These are phyloP conservation scores for Lophius americanus DNA, from an alignment of 2,797 vertebrate genomes.

Conservation along the genomic window DNA sequence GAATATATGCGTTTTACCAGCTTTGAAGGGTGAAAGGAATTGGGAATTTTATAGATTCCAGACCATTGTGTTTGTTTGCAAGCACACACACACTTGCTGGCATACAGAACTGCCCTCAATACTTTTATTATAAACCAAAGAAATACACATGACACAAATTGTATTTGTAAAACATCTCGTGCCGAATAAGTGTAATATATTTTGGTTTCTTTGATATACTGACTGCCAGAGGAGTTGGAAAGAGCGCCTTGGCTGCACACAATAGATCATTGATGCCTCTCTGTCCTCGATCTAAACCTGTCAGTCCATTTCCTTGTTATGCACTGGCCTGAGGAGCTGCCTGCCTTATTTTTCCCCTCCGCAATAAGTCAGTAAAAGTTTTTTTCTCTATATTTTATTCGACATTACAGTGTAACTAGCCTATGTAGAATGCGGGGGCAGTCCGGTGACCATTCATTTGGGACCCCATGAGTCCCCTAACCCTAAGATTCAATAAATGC, in stretches of 20 bases:
- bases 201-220: conserved; percentile 69
- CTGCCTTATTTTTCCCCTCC: conserved; percentile 52
- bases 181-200: conserved; percentile 66
- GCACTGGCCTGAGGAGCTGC: conserved; percentile 73
- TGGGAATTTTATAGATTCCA: conserved; percentile 75
- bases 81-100: conserved; percentile 43
- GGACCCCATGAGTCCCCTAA: no score
- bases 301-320: conserved; percentile 79
- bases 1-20: conserved; percentile 61
- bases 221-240: conserved; percentile 67
- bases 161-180: conserved; percentile 62
- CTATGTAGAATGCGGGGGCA: no score
- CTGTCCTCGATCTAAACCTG: conserved; percentile 75
- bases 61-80: conserved; percentile 45
- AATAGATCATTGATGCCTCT: conserved; percentile 75
- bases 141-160: conserved; percentile 66
- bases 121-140: conserved; percentile 63
- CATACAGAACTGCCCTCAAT: conserved; percentile 60
- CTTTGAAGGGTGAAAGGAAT: conserved; percentile 71
- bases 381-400: conserved; percentile 40
- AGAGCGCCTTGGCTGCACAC: conserved; percentile 60
- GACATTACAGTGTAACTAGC: no score
- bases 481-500: neutral
- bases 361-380: conserved; percentile 58
- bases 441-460: no score